Evolutionary conservation across 2,113 vertebrate species (phyloP).

Genomic region (Brachirus orientalis): DNA sequence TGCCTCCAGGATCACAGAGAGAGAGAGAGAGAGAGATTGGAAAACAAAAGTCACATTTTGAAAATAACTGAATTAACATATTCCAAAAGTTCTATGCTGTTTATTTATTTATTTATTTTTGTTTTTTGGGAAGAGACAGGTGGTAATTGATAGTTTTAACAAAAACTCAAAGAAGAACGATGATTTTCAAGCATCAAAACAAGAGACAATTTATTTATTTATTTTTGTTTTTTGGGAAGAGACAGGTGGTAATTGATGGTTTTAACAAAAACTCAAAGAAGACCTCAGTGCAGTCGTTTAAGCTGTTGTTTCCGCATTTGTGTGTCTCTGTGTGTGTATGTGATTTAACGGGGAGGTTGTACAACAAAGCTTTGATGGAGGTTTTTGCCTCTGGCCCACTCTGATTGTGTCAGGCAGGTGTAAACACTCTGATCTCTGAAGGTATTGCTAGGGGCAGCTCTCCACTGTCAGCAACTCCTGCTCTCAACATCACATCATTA

Average conservation of each 20-base stretch:
- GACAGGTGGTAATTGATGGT: neutral
- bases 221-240: too few relatives aligned
- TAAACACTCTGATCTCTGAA: constrained; percentile 47
- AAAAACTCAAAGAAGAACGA: neutral
- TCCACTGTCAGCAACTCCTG: neutral
- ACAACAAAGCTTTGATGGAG: too few relatives aligned
- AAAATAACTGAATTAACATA: neutral
- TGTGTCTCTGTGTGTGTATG: neutral
- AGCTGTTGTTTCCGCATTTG: neutral
- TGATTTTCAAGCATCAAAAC: too few relatives aligned
- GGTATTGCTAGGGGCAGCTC: constrained; percentile 6
- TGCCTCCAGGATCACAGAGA: neutral
- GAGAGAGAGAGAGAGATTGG: neutral
- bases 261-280: neutral
- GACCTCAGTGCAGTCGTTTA: neutral
- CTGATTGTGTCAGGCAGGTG: constrained; percentile 48
- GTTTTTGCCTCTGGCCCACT: constrained; percentile 30
- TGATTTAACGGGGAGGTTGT: neutral
- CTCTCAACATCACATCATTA: neutral
- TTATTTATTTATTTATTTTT: too few relatives aligned
- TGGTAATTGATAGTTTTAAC: constrained; percentile 8
- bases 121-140: too few relatives aligned
- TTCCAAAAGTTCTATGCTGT: too few relatives aligned
- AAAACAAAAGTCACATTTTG: constrained; percentile 1
- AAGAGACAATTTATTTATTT: too few relatives aligned